phyloP scores from a whole-genome alignment of 2,888 invertebrate species.

The Tridacna crocea region DNA sequence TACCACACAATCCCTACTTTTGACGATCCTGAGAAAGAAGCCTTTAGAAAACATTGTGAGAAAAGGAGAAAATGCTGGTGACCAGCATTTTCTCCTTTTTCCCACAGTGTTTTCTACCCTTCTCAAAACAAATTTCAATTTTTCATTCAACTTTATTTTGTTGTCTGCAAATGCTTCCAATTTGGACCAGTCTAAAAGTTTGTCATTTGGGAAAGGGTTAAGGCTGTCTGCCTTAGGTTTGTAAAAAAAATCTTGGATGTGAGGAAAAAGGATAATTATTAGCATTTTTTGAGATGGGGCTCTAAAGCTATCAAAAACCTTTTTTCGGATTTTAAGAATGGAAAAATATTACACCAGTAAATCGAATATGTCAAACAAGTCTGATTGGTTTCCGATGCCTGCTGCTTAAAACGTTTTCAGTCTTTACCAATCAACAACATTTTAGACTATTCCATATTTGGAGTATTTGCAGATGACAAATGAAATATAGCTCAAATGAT shows the following conservation, averaged over 20 bases:
- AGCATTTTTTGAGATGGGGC: conserved; percentile 8
- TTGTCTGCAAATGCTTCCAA: neutral
- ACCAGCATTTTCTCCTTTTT: neutral
- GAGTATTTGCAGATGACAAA: too few species aligned
- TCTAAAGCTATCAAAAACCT: conserved; percentile 28
- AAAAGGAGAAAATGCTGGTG: neutral
- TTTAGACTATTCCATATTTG: too few species aligned
- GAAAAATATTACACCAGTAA: conserved; percentile 10
- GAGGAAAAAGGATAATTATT: conserved; percentile 5
- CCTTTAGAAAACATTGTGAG: neutral
- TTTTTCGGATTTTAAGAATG: neutral
- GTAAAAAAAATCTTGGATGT: too few species aligned
- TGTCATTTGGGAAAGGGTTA: neutral
- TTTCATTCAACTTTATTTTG: too few species aligned
- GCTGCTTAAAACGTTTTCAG: conserved; percentile 11
- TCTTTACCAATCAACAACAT: neutral
- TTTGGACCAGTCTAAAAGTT: neutral
- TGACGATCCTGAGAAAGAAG: too few species aligned
- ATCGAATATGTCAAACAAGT: conserved; percentile 14
- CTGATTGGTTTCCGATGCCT: neutral
- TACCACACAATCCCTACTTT: too few species aligned
- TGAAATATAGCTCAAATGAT: too few species aligned
- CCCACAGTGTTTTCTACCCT: neutral
- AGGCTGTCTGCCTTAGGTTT: neutral
- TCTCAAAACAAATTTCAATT: neutral